These are phyloP conservation scores for Temnopleurus reevesii DNA, from an alignment of 53 echinoderm and acorn worm genomes.

Conservation along the genomic window DNA sequence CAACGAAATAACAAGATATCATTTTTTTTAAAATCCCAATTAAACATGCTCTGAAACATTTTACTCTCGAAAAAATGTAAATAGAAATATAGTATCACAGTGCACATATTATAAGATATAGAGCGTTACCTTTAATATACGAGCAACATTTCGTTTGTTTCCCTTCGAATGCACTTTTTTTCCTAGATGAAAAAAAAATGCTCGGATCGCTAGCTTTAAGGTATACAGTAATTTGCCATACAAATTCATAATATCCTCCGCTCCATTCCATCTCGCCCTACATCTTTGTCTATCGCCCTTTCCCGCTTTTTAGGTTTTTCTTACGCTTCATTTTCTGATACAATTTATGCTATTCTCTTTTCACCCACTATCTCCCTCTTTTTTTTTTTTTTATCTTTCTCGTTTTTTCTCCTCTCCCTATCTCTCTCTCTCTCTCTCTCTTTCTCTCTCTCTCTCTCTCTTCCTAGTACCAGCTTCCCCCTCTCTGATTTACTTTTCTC, in stretches of 20 bases:
- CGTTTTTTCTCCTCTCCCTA: neutral
- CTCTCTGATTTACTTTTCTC: neutral
- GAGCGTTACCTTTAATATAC: no score
- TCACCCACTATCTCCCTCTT: neutral
- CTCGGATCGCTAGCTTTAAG: neutral
- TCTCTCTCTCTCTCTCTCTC: neutral
- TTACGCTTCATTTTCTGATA: neutral
- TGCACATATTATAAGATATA: no score
- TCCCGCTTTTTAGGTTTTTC: no score
- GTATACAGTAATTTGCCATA: neutral
- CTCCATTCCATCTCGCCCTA: no score
- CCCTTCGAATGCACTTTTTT: conserved; percentile 8
- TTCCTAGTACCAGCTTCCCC: neutral
- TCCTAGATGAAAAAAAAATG: neutral
- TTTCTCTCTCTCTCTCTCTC: neutral
- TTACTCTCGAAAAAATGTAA: no score
- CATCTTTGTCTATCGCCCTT: no score
- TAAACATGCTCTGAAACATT: no score
- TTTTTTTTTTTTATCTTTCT: neutral
- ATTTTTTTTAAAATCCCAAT: no score
- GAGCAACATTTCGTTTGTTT: neutral
- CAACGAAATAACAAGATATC: no score
- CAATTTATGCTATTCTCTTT: neutral
- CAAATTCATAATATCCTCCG: no score
- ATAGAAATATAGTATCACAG: no score